Percentiles rank a stretch among this genome's conserved stretches.
phyloP scores from a whole-genome alignment of 2,113 vertebrate species.

The Syngnathoides biaculeatus region DNA sequence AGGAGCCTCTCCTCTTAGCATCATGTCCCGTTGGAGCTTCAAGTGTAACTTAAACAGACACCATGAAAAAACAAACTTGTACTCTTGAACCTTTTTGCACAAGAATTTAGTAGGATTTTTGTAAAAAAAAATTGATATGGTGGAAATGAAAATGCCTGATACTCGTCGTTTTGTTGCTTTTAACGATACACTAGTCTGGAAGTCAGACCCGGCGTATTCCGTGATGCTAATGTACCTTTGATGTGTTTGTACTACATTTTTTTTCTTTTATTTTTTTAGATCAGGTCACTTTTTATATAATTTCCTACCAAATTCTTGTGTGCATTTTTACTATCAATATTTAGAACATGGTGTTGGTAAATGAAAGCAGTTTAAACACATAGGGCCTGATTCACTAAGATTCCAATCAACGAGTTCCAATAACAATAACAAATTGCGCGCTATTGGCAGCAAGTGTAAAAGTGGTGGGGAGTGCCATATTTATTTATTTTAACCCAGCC shows the following conservation, averaged over 20 bases:
- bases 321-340: slow-evolving; percentile 24
- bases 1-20: slow-evolving; percentile 79
- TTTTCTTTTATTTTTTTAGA: neutral
- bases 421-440: neutral
- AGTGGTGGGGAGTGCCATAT: too few relatives aligned
- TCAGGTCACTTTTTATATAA: slow-evolving; percentile 1
- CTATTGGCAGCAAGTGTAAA: neutral
- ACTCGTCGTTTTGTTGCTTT: neutral
- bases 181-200: neutral
- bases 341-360: slow-evolving; percentile 46
- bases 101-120: slow-evolving; percentile 3
- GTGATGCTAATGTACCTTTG: neutral
- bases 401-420: neutral
- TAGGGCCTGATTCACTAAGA: neutral
- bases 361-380: slow-evolving; percentile 30
- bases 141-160: neutral
- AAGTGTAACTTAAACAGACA: slow-evolving; percentile 72
- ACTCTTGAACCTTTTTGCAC: slow-evolving; percentile 3
- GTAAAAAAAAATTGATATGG: neutral
- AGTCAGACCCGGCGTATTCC: neutral
- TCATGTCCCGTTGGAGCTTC: slow-evolving; percentile 87
- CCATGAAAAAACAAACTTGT: slow-evolving; percentile 16
- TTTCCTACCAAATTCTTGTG: slow-evolving; percentile 7
- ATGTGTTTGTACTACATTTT: neutral
- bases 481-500: too few relatives aligned